These are phyloP conservation scores for Rhea americana DNA, from an alignment of 2,113 vertebrate species.

Conservation along the genomic window DNA sequence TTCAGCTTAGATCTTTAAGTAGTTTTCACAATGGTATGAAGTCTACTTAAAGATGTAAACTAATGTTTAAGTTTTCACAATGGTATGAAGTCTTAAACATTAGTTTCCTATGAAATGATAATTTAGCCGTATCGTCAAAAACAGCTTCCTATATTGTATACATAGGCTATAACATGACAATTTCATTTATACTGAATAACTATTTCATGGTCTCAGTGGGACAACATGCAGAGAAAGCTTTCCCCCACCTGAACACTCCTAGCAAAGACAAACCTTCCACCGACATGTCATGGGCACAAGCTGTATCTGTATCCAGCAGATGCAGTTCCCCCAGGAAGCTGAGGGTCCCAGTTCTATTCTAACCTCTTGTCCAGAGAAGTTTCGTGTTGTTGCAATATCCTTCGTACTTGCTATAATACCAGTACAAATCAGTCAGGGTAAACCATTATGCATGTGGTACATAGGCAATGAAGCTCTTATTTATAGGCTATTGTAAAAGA, in stretches of 20 bases:
- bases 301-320: too few relatives aligned
- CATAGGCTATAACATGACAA: not conserved
- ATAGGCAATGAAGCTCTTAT: not conserved
- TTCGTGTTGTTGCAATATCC: not conserved
- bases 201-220: not conserved
- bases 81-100: not conserved
- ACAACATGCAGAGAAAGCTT: not conserved
- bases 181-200: not conserved
- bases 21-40: not conserved
- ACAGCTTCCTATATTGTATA: not conserved
- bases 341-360: too few relatives aligned
- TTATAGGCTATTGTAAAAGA: not conserved
- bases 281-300: rapidly evolving
- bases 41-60: too few relatives aligned
- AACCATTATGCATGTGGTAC: not conserved
- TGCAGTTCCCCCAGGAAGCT: too few relatives aligned
- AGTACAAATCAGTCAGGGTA: not conserved
- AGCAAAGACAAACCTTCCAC: not conserved
- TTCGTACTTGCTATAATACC: not conserved
- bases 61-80: not conserved
- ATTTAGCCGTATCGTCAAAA: not conserved
- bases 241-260: not conserved
- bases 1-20: not conserved
- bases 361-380: not conserved
- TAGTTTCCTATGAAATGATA: not conserved